These are phyloP conservation scores for Lepilemur septentrionalis DNA, from an alignment of 2,797 vertebrate genomes.

Conservation along the genomic window DNA sequence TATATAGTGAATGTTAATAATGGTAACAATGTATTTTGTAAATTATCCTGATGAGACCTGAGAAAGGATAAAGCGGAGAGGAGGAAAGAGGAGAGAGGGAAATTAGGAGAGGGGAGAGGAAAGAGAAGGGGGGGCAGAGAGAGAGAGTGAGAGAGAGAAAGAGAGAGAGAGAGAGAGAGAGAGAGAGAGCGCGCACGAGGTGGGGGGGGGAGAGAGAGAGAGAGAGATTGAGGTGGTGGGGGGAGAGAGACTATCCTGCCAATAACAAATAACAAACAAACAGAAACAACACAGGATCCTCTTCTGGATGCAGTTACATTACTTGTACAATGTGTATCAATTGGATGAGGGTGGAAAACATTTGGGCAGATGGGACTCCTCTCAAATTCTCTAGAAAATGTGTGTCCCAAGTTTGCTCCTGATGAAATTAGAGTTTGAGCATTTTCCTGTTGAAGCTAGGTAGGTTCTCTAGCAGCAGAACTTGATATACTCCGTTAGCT, in stretches of 20 bases:
- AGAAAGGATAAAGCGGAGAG: background rate
- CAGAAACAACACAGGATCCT: background rate
- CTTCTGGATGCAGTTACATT: background rate
- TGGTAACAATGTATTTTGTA: background rate
- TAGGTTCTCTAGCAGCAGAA: background rate
- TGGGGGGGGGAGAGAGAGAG: no score
- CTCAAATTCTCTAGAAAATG: constrained; percentile 20
- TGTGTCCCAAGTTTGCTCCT: background rate
- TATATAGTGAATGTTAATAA: background rate
- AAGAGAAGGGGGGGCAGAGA: background rate
- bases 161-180: background rate
- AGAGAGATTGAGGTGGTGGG: background rate
- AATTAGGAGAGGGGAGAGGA: no score
- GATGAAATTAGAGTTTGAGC: constrained; percentile 6
- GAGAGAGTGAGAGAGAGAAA: background rate
- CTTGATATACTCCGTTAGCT: background rate
- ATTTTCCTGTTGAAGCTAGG: background rate
- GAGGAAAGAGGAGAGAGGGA: background rate
- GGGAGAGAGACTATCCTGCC: background rate
- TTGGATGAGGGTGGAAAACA: background rate
- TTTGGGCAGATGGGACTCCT: background rate
- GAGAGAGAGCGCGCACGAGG: background rate
- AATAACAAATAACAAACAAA: background rate
- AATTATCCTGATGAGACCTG: background rate
- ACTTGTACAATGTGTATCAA: background rate